Conservation (phyloP, 2,888 invertebrate genomes). For the Phania funesta region DNA sequence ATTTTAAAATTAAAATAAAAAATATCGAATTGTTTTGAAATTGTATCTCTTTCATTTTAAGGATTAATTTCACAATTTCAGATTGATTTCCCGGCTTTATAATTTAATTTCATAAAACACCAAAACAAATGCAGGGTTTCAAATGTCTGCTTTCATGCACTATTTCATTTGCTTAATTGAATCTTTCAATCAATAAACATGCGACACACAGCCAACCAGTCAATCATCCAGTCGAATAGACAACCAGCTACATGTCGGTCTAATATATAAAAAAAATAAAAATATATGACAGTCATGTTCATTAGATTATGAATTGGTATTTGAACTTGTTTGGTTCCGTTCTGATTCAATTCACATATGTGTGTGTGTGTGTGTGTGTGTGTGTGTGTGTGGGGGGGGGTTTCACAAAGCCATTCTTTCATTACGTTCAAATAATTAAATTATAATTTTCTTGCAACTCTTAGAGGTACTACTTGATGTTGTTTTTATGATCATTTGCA, state of each 20-base stretch:
- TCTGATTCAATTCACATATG: not conserved
- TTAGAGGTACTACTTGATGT: slow-evolving; percentile 6
- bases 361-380: not conserved
- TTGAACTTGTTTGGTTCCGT: slow-evolving; percentile 40
- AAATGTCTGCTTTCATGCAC: not conserved
- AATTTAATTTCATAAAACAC: no score
- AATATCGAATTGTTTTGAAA: no score
- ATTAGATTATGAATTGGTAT: slow-evolving; percentile 55
- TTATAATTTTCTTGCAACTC: slow-evolving; percentile 30
- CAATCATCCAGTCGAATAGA: not conserved
- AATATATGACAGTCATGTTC: slow-evolving; percentile 27
- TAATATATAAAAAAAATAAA: not conserved
- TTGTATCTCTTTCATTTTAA: no score
- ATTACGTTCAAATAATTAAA: slow-evolving; percentile 37
- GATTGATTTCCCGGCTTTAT: no score
- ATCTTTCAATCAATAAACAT: slow-evolving; percentile 13
- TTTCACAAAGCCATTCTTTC: slow-evolving; percentile 32
- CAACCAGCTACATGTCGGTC: slow-evolving; percentile 32
- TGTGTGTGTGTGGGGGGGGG: not conserved
- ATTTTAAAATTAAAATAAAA: no score
- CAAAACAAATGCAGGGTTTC: not conserved
- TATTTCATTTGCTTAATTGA: slow-evolving; percentile 30
- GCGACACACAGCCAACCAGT: slow-evolving; percentile 4
- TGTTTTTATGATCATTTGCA: slow-evolving; percentile 25
- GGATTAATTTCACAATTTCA: no score